A percentile compares a stretch with the other conserved stretches of the same genome.
These are phyloP conservation scores for Pimephales promelas DNA, from an alignment of 2,113 vertebrate species.

Conservation along the genomic window DNA sequence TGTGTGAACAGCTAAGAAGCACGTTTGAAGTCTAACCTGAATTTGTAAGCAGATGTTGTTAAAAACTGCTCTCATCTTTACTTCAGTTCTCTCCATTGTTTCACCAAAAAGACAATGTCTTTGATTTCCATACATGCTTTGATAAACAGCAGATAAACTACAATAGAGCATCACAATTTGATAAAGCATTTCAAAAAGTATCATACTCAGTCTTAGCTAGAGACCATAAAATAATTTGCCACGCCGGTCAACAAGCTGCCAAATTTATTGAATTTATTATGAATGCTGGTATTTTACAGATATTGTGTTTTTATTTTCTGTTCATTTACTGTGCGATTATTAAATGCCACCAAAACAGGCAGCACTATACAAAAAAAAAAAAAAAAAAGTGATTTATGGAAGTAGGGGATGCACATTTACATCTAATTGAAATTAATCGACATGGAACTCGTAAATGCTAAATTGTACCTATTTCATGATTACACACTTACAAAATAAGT, in stretches of 20 bases:
- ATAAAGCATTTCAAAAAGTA: not conserved
- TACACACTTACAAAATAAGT: too few species aligned
- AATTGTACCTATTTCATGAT: not conserved
- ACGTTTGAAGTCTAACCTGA: slow-evolving; percentile 27
- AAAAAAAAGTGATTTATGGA: not conserved
- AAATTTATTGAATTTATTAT: not conserved
- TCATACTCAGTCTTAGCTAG: not conserved
- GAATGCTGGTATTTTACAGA: not conserved
- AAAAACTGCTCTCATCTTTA: slow-evolving; percentile 19
- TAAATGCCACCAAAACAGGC: too few species aligned
- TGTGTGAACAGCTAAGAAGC: slow-evolving; percentile 48
- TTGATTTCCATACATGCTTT: not conserved
- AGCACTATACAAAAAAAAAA: not conserved
- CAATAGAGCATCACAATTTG: not conserved
- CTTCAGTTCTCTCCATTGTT: not conserved
- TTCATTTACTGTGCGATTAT: too few species aligned
- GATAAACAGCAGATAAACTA: not conserved
- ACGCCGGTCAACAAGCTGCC: not conserved
- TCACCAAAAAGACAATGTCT: not conserved
- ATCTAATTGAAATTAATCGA: not conserved
- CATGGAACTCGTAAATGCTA: not conserved
- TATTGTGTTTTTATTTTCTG: not conserved
- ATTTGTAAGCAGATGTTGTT: not conserved
- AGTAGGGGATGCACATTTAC: not conserved
- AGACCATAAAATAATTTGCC: not conserved